Evolutionary conservation across 1,140 invertebrate genomes (phyloP), one percentile per base, ranked within the genome.

Genomic region (Drosophila virilis): DNA sequence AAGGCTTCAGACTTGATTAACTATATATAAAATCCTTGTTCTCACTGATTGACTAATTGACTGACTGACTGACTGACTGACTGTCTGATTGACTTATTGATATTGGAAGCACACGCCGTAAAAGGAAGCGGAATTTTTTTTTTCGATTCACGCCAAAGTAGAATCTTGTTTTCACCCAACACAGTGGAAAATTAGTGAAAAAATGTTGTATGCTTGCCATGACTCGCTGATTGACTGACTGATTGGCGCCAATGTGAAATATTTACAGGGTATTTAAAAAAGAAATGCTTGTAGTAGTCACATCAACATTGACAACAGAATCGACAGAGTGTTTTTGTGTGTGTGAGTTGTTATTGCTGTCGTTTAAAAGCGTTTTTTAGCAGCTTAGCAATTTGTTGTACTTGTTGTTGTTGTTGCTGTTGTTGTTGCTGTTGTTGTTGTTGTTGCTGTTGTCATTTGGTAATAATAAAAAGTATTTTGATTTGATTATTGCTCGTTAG

Each of bases 401-500:
- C 17, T 37, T 59, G 40, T 37, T 55, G 42, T 52, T 72, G 62
- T 38, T 76, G 62, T 50, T 58, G 67, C 54, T 17, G 17, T 17
- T 17, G 17, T 17, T 17, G 17, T 17, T 17, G 17, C 17, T 17
- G 17, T 59, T 17, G 17, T 17, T 17, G 17, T 17, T 17, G 17
- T 17, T 17, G 17, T 1, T 17, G 17, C 33, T 76, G 62, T 50
- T 58, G 67, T 59, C 50, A 62, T 66, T 68, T 80, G 77, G 78
- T 81, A 77, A 78, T 83, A 80, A 84, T 82, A 74, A 77, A 82
- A 83, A 91, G 82, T 90, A 80, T 88, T 80, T 84, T 89, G 84
- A 89, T 89, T 89, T 89, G 84, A 89, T 89, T 89, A 89, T 89
- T 89, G 84, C 84, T 89, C 84, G 84, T 89, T 89, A 89, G 84